A percentile compares a stretch with the other conserved stretches of the same genome.
phyloP scores from a whole-genome alignment of 2,797 vertebrate genomes.

The Hydrophis major region DNA sequence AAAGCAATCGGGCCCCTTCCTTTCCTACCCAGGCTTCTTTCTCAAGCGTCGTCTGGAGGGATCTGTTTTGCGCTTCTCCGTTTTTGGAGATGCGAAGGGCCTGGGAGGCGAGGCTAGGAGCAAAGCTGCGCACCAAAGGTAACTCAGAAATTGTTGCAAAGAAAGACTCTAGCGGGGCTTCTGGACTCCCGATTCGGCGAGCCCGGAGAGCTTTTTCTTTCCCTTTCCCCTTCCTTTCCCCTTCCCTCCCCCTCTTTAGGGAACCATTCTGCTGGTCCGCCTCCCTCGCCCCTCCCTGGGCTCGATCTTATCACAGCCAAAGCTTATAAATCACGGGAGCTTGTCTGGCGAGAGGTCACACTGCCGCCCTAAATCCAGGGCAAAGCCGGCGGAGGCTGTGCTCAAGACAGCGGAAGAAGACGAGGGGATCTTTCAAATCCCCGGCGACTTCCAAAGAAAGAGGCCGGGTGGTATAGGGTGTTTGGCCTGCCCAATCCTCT shows the following conservation, averaged over 20 bases:
- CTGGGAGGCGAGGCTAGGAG: background rate
- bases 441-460: background rate
- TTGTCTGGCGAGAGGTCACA: background rate
- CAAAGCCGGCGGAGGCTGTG: background rate
- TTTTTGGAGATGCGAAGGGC: slow-evolving; percentile 36
- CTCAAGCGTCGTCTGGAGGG: slow-evolving; percentile 29
- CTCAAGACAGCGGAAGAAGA: background rate
- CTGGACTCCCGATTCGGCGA: background rate
- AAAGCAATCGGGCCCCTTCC: background rate
- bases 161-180: background rate
- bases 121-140: background rate
- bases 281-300: background rate
- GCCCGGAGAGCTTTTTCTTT: no score
- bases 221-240: background rate
- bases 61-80: slow-evolving; percentile 35
- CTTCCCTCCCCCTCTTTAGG: background rate
- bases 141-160: background rate
- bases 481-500: background rate
- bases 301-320: background rate
- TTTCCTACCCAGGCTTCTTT: background rate
- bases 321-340: background rate
- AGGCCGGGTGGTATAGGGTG: background rate
- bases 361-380: background rate
- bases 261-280: background rate
- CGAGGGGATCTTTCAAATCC: background rate